phyloP scores from a whole-genome alignment of 2,888 invertebrate species.

The Acrobasis consociella region DNA sequence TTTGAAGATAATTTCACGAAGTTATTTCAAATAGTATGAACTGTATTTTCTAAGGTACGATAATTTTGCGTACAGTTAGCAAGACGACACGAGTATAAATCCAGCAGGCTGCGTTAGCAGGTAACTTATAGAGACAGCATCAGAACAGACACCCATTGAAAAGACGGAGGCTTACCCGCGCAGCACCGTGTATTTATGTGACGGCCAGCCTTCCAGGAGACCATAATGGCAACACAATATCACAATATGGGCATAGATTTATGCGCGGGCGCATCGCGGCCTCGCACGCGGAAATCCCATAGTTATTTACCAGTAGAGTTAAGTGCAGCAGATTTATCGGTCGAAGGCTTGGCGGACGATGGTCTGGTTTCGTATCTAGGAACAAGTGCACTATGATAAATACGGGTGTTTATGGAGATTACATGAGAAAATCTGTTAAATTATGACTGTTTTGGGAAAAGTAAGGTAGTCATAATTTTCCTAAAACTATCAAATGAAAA shows the following conservation, averaged over 20 bases:
- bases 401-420: constrained; percentile 30
- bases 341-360: constrained; percentile 58
- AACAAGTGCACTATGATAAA: constrained; percentile 48
- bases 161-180: constrained; percentile 50
- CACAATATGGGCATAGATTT: constrained; percentile 82
- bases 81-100: constrained; percentile 11
- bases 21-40: no score
- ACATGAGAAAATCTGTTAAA: background rate
- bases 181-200: constrained; percentile 70
- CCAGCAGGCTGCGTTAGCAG: constrained; percentile 7
- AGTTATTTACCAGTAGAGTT: constrained; percentile 82
- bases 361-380: constrained; percentile 73
- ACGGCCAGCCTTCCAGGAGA: constrained; percentile 67
- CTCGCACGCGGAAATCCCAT: constrained; percentile 82
- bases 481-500: no score
- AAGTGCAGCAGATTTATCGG: constrained; percentile 82
- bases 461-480: no score
- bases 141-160: constrained; percentile 48
- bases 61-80: no score
- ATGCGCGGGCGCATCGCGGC: constrained; percentile 76
- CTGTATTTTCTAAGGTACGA: no score
- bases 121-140: constrained; percentile 45
- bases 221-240: constrained; percentile 82
- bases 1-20: no score
- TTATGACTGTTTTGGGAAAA: no score